Evolutionary conservation across 2,113 vertebrate species (phyloP).

Genomic region (Pipa parva): DNA sequence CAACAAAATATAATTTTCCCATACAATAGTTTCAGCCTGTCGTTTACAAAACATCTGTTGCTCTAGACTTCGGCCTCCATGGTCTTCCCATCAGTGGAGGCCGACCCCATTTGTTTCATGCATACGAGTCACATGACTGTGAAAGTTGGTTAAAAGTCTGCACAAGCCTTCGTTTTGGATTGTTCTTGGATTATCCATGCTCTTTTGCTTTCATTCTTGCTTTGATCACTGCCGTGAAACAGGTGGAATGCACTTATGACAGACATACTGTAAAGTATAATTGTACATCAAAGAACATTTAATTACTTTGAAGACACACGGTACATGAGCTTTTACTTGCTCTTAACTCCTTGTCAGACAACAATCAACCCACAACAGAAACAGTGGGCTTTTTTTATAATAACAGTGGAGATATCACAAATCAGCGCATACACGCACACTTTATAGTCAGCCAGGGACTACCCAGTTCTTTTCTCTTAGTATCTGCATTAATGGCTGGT

Average conservation of each 20-base stretch:
- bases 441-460: no score
- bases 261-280: constrained; percentile 33
- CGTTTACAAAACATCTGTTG: no score
- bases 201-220: constrained; percentile 39
- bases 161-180: neutral
- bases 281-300: constrained; percentile 48
- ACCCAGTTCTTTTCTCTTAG: no score
- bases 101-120: no score
- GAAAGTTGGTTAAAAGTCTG: no score
- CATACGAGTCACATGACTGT: no score
- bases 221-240: constrained; percentile 42
- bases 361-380: neutral
- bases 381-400: neutral
- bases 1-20: no score
- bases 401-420: neutral
- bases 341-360: constrained; percentile 17
- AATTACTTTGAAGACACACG: constrained; percentile 46
- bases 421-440: no score
- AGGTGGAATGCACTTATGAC: constrained; percentile 39
- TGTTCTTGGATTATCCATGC: neutral
- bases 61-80: no score
- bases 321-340: constrained; percentile 34
- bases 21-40: no score
- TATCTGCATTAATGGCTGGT: no score
- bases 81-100: no score